Evolutionary conservation across 30 jellyfish, hydroid and myxozoan genomes (phyloP).

Genomic region (Nemopilema nomurai): DNA sequence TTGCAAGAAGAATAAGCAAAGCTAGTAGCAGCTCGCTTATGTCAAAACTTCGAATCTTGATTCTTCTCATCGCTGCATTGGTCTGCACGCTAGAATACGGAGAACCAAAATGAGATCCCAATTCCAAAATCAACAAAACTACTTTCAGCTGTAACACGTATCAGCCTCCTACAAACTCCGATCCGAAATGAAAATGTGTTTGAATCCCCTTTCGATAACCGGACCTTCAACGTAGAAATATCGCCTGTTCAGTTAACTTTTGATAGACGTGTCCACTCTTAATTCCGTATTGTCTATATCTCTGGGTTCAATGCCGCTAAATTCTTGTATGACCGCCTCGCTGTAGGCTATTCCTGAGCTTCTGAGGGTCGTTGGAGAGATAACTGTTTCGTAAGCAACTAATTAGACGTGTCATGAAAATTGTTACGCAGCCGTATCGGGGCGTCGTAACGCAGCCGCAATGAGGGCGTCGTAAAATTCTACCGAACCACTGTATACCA

Average conservation of each 20-base stretch:
- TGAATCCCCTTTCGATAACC: neutral
- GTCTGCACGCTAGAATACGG: neutral
- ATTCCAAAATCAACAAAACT: neutral
- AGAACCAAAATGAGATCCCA: neutral
- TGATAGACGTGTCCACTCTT: slow-evolving; percentile 54
- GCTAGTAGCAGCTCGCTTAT: neutral
- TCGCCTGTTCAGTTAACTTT: neutral
- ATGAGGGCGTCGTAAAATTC: neutral
- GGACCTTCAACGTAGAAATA: neutral
- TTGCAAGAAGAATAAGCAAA: slow-evolving; percentile 8
- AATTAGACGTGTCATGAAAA: slow-evolving; percentile 15
- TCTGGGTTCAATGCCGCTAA: slow-evolving; percentile 64
- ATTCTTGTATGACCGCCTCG: slow-evolving; percentile 65
- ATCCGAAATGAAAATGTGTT: neutral
- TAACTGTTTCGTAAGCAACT: slow-evolving; percentile 31
- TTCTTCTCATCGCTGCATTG: neutral
- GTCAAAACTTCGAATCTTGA: neutral
- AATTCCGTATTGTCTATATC: slow-evolving; percentile 58
- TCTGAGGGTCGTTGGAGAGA: slow-evolving; percentile 30
- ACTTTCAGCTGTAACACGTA: neutral
- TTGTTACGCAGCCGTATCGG: neutral
- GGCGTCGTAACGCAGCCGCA: neutral
- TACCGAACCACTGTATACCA: neutral
- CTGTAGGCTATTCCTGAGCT: slow-evolving; percentile 68
- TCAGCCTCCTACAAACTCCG: neutral